Evolutionary conservation across 2,888 invertebrate species (phyloP).

Genomic region (Watsonalla cultraria): DNA sequence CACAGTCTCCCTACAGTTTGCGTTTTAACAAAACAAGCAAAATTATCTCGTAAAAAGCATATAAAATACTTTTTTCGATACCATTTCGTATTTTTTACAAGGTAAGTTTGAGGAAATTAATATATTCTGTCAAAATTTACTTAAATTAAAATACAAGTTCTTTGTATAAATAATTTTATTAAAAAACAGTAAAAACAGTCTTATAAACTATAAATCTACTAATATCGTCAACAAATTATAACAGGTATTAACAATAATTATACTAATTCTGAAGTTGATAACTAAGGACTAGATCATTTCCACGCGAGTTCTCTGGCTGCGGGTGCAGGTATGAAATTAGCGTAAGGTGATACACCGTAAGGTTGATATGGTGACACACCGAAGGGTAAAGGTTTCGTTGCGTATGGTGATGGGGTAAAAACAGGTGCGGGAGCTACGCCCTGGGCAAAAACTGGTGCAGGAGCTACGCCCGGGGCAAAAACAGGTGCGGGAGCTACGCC

Average conservation of each 20-base stretch:
- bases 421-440: constrained; percentile 30
- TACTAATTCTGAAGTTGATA: constrained; percentile 13
- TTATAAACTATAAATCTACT: constrained; percentile 20
- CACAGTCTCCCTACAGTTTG: too few species aligned
- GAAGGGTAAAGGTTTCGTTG: constrained; percentile 39
- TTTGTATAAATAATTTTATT: constrained; percentile 31
- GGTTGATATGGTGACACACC: constrained; percentile 16
- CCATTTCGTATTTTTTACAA: too few species aligned
- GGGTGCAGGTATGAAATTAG: constrained; percentile 33
- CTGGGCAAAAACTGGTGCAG: constrained; percentile 27
- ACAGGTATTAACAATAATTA: constrained; percentile 27
- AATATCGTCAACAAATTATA: constrained; percentile 19
- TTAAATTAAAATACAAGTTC: constrained; percentile 2
- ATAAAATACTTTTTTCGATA: too few species aligned
- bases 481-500: constrained; percentile 30
- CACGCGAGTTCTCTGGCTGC: constrained; percentile 53
- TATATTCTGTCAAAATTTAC: not conserved
- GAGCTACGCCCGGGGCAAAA: constrained; percentile 31
- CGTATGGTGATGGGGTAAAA: constrained; percentile 31
- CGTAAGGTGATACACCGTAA: constrained; percentile 60
- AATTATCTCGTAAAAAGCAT: too few species aligned
- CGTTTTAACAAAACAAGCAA: too few species aligned
- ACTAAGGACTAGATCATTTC: constrained; percentile 52
- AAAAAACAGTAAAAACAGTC: constrained; percentile 35
- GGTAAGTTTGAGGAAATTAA: too few species aligned